Evolutionary conservation across 2,888 invertebrate genomes (phyloP).

Genomic region (Keiferia lycopersicella): DNA sequence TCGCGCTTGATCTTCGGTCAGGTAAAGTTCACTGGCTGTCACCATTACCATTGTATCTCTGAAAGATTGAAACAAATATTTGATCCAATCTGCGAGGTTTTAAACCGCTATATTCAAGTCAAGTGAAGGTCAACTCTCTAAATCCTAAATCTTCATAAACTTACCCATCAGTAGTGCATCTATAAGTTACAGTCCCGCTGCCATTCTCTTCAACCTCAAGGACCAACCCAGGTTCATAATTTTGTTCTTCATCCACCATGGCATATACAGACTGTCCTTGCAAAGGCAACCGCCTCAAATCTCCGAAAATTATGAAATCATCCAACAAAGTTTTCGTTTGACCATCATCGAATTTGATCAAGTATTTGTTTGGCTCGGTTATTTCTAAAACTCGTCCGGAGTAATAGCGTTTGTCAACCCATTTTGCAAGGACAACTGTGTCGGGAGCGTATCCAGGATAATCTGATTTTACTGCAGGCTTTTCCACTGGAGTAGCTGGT

Average conservation of each 20-base stretch:
- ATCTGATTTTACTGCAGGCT: conserved; percentile 56
- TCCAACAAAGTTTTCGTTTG: conserved; percentile 80
- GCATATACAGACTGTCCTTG: conserved; percentile 80
- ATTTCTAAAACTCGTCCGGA: conserved; percentile 82
- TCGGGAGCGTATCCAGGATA: conserved; percentile 67
- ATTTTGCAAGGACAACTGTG: conserved; percentile 83
- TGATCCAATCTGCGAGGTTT: too few species aligned
- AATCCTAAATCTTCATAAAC: conserved; percentile 35
- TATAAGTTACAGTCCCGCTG: conserved; percentile 69
- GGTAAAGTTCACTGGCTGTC: conserved; percentile 76
- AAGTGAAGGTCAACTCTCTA: not conserved
- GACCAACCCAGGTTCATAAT: conserved; percentile 78
- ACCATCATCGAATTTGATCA: conserved; percentile 84
- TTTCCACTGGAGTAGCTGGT: conserved; percentile 72
- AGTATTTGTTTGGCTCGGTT: conserved; percentile 81
- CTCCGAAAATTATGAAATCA: conserved; percentile 83
- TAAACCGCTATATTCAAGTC: not conserved
- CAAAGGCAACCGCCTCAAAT: conserved; percentile 72
- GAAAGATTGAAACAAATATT: conserved; percentile 29
- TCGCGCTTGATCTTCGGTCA: conserved; percentile 80
- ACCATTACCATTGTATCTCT: conserved; percentile 76
- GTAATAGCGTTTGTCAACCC: conserved; percentile 86
- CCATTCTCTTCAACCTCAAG: conserved; percentile 70
- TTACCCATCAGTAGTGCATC: conserved; percentile 75
- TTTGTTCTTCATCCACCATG: conserved; percentile 76